Evolutionary conservation across 2,888 invertebrate species (phyloP).

Genomic region (Caenorhabditis drosophilae): DNA sequence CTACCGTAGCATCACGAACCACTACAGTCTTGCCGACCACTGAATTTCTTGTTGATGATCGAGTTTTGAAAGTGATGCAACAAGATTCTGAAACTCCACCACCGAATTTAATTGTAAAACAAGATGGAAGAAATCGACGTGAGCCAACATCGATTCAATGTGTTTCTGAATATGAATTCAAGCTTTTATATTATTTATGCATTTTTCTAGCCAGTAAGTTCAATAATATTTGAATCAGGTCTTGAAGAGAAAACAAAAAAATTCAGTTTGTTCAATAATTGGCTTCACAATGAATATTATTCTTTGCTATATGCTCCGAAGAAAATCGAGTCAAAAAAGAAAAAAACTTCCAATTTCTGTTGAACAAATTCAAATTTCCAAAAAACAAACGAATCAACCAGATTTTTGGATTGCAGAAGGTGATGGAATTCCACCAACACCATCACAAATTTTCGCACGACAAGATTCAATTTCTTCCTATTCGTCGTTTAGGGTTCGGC

Average conservation of each 20-base stretch:
- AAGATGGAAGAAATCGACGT: conserved; percentile 11
- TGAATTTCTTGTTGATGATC: too few species aligned
- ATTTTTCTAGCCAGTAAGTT: conserved; percentile 34
- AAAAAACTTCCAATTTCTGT: conserved; percentile 4
- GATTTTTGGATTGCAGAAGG: conserved; percentile 34
- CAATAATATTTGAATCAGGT: not conserved
- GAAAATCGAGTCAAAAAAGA: conserved; percentile 6
- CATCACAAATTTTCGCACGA: not conserved
- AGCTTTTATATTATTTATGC: conserved; percentile 36
- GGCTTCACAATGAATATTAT: conserved; percentile 48
- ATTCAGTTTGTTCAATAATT: conserved; percentile 40
- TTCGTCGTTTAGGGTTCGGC: conserved; percentile 9
- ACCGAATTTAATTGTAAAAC: conserved; percentile 21
- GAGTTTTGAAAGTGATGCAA: conserved; percentile 8
- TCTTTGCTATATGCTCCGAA: conserved; percentile 18
- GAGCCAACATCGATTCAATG: conserved; percentile 15
- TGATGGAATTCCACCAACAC: conserved; percentile 1
- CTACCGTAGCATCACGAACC: not conserved
- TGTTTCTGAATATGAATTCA: conserved; percentile 34
- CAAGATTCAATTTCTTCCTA: conserved; percentile 20
- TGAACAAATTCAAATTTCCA: conserved; percentile 19
- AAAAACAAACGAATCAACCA: conserved; percentile 14
- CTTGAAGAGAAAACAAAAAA: not conserved
- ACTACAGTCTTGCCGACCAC: not conserved
- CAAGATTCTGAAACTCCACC: conserved; percentile 17